Percentiles rank a stretch among this genome's conserved stretches.
phyloP scores from a whole-genome alignment of 2,113 vertebrate genomes.

The Plotosus lineatus region DNA sequence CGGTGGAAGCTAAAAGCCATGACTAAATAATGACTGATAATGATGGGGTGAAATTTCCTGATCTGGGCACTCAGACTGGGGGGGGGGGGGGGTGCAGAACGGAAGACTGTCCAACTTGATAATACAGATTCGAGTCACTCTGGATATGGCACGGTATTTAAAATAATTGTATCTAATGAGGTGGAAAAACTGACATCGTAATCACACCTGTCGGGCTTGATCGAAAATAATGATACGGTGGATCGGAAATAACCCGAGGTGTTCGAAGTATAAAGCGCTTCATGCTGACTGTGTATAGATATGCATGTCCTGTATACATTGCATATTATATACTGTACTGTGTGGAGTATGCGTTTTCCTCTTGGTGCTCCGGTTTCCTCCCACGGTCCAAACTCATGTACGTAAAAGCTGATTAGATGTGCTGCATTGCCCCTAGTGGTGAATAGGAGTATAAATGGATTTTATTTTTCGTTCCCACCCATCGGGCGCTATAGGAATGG shows the following conservation, averaged over 20 bases:
- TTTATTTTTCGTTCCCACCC: too few relatives aligned
- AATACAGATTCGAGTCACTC: background rate
- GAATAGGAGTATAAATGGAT: too few relatives aligned
- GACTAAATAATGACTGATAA: slow-evolving; percentile 2
- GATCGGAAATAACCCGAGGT: background rate
- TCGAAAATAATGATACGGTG: background rate
- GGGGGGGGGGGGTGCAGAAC: background rate
- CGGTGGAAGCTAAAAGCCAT: background rate
- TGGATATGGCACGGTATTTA: background rate
- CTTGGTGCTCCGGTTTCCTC: too few relatives aligned
- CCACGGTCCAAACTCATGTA: too few relatives aligned
- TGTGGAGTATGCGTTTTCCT: too few relatives aligned
- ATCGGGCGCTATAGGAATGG: too few relatives aligned
- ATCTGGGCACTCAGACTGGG: background rate
- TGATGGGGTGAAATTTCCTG: slow-evolving; percentile 2
- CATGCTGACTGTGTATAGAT: background rate
- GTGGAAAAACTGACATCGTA: background rate
- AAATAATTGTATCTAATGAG: background rate
- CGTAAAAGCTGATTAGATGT: too few relatives aligned
- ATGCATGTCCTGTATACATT: too few relatives aligned
- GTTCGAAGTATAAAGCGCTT: background rate
- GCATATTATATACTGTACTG: background rate
- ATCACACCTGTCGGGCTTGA: background rate
- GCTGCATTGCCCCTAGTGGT: too few relatives aligned
- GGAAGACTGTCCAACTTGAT: background rate